phyloP scores from a whole-genome alignment of 2,888 invertebrate species.

The Cataglyphis albicans region DNA sequence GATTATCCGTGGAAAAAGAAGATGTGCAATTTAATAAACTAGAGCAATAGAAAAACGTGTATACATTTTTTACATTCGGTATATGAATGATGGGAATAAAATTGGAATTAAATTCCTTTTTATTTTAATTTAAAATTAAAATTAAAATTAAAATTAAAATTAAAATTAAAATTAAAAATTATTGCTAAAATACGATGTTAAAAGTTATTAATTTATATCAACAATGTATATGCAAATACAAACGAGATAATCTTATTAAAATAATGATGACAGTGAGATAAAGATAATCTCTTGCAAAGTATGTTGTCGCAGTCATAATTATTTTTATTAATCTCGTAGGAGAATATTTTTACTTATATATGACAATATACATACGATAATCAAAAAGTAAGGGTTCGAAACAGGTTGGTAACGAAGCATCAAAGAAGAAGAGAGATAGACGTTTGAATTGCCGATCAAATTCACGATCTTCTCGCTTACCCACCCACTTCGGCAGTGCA shows the following conservation, averaged over 20 bases:
- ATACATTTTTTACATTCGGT: not conserved
- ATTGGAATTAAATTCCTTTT: not conserved
- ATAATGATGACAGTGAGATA: not conserved
- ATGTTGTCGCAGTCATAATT: not conserved
- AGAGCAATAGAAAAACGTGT: slow-evolving; percentile 6
- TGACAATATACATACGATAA: slow-evolving; percentile 14
- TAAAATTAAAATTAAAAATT: not conserved
- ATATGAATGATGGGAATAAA: not conserved
- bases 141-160: not conserved
- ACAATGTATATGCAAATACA: not conserved
- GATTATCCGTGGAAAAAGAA: not conserved
- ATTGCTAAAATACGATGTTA: not conserved
- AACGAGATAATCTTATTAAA: not conserved
- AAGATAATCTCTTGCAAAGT: not conserved
- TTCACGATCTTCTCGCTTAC: slow-evolving; percentile 81
- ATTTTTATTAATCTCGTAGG: not conserved
- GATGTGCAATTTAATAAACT: slow-evolving; percentile 29
- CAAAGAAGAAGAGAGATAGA: slow-evolving; percentile 60
- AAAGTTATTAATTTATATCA: not conserved
- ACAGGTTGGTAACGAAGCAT: slow-evolving; percentile 67
- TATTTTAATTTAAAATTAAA: not conserved
- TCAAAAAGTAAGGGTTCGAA: slow-evolving; percentile 42
- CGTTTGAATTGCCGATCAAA: slow-evolving; percentile 83
- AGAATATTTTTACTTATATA: not conserved
- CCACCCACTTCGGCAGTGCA: slow-evolving; percentile 80